phyloP scores from a whole-genome alignment of 2,888 invertebrate genomes.

The Teleiodes luculella region DNA sequence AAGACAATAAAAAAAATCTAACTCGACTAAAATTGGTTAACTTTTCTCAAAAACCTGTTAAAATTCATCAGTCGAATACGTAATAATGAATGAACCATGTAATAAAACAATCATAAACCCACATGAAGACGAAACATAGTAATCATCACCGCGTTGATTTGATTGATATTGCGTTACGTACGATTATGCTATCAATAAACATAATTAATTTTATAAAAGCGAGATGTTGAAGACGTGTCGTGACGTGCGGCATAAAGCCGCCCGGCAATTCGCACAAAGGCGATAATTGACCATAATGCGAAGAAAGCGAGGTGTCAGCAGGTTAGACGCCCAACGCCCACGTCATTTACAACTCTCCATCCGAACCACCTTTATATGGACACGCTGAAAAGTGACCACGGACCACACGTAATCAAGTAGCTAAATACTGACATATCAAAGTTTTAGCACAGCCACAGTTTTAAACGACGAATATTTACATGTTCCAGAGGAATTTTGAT shows the following conservation, averaged over 20 bases:
- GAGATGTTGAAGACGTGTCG: background rate
- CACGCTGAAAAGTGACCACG: background rate
- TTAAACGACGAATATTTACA: background rate
- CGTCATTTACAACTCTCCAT: conserved; percentile 19
- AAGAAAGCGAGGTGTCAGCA: conserved; percentile 31
- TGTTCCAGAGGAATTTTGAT: background rate
- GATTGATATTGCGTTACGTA: background rate
- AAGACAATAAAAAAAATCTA: too few species aligned
- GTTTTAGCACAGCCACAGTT: too few species aligned
- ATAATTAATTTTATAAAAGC: background rate
- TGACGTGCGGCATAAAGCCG: background rate
- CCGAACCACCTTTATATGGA: conserved; percentile 14
- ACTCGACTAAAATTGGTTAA: too few species aligned
- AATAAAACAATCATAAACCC: background rate
- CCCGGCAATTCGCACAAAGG: conserved; percentile 17
- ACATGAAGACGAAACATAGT: too few species aligned
- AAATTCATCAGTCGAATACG: too few species aligned
- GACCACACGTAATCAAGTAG: background rate
- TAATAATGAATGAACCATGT: background rate
- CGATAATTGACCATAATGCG: conserved; percentile 33
- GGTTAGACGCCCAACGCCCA: background rate
- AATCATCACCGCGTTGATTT: background rate
- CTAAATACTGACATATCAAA: too few species aligned
- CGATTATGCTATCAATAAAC: background rate
- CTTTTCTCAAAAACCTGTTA: too few species aligned